These are phyloP conservation scores for Chloroceryle amazona DNA, from an alignment of 2,797 vertebrate species.

Conservation along the genomic window DNA sequence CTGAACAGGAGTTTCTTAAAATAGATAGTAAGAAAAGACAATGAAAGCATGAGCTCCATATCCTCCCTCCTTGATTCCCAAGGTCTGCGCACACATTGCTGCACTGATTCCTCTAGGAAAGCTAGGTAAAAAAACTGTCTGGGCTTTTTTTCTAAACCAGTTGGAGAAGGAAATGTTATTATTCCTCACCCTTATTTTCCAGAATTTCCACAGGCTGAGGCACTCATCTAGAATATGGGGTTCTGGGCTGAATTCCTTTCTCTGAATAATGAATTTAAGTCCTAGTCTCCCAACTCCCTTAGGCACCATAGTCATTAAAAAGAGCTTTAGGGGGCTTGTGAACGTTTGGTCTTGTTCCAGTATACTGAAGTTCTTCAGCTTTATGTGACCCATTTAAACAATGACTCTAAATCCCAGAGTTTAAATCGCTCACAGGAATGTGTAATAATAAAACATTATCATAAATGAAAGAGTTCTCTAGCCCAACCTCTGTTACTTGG, in stretches of 20 bases:
- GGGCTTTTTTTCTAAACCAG: background rate
- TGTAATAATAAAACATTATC: background rate
- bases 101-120: background rate
- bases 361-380: background rate
- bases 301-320: background rate
- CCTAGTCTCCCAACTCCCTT: background rate
- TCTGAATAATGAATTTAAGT: conserved; percentile 1
- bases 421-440: background rate
- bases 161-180: background rate
- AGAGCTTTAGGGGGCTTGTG: background rate
- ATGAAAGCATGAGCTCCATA: background rate
- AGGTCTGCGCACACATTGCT: background rate
- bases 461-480: background rate
- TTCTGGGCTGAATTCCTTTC: background rate
- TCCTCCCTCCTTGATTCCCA: background rate
- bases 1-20: background rate
- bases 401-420: background rate
- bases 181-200: background rate
- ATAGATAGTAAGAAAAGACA: background rate
- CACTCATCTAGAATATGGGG: background rate
- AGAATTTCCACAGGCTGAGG: background rate
- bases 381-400: conserved; percentile 25
- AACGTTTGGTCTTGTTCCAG: background rate
- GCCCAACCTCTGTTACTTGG: background rate
- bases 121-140: background rate